Evolutionary conservation across 2,888 invertebrate species (phyloP), one percentile per base, ranked within the genome.

Genomic region (Anthrax anthrax): DNA sequence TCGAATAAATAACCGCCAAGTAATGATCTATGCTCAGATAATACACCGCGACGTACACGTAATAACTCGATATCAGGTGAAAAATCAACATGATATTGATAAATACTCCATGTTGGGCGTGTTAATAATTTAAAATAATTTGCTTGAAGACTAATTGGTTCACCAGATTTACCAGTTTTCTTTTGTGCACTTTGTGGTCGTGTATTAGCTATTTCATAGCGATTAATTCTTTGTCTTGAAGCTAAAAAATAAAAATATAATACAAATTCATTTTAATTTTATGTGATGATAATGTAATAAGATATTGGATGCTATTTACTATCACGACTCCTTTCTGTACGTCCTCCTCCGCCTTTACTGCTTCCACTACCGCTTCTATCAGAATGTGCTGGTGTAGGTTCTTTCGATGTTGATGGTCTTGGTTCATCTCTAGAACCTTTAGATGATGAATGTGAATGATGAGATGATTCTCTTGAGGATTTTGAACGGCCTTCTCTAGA

Each of bases 1-100:
- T 88, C 88, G 62, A 84, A 89, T 1, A 88, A 61, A 53, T 82
- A 85, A 1, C 80, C 78, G 1, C 79, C 79, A 8, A 84, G 58
- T 0, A 56, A 59, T 0, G 68, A 63, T 18, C 70, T 70, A 52
- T 83, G 80, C 0, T 72, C 60, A 4, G 73, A 70, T 2, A 87
- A 54, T 6, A 87, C 62, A 0, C 69, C 74, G 57, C 78, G 81
- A 1, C 81, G 74, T 0, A 78, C 64, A 0, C 62, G 59, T 0
- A 80, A 78, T 19, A 74, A 64, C 53, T 87, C 86, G 52, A 85
- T 78, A 1, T 78, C 77, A 0, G 88, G 87, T 0, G 69, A 60
- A 52, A 86, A 78, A 53, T 82, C 80, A 0, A 89, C 86, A 19
- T 77, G 73, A 59, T 88, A 88, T 49, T 86, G 83, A 51, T 76